Evolutionary conservation across 2,113 vertebrate genomes (phyloP).

Genomic region (Prinia subflava): DNA sequence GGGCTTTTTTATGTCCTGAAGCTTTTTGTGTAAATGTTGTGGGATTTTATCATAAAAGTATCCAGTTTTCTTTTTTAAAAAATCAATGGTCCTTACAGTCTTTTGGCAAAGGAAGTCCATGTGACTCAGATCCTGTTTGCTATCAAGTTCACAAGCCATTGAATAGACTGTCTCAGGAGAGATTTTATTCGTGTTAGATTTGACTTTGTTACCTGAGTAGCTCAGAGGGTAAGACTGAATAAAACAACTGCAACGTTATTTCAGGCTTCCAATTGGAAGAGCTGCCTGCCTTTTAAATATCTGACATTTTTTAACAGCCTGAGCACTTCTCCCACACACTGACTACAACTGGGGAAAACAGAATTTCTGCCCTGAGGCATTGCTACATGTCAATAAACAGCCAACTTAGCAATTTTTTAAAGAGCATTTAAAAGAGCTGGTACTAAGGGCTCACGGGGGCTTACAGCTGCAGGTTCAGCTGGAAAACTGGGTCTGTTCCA

Average conservation of each 20-base stretch:
- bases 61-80: neutral
- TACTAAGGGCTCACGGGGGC: neutral
- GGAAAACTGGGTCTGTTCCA: neutral
- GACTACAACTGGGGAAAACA: neutral
- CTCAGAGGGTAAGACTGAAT: neutral
- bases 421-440: neutral
- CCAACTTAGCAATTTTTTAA: neutral
- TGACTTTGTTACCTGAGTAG: neutral
- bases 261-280: neutral
- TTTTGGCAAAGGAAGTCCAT: neutral
- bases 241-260: neutral
- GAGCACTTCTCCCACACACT: neutral
- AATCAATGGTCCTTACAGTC: neutral
- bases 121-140: conserved; percentile 4
- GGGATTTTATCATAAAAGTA: neutral
- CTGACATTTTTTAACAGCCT: neutral
- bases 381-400: neutral
- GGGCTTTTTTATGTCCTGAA: neutral
- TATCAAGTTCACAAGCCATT: neutral
- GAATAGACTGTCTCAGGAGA: neutral
- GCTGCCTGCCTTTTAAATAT: neutral
- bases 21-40: neutral
- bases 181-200: conserved; percentile 2
- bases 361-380: neutral
- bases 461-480: neutral